phyloP scores from a whole-genome alignment of 1,140 invertebrate species.

The Megathymus violae region DNA sequence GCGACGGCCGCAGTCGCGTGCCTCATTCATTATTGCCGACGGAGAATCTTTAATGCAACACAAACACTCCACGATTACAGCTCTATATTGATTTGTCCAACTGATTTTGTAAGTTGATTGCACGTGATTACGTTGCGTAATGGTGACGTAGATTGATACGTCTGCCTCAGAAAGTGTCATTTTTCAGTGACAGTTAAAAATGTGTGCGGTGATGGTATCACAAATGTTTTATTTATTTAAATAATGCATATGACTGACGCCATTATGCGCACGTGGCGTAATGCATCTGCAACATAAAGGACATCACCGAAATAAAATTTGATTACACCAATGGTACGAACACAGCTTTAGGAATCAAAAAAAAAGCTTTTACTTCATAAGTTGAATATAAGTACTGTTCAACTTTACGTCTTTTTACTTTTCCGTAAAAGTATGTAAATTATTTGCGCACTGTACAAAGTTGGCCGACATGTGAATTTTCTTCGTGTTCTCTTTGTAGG shows the following conservation, averaged over 20 bases:
- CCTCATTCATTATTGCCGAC: conserved; percentile 53
- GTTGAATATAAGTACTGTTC: conserved; percentile 29
- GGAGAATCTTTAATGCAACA: conserved; percentile 56
- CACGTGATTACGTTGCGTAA: not conserved
- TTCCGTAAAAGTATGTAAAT: conserved; percentile 25
- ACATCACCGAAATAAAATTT: too few relatives aligned
- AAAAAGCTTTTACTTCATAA: conserved; percentile 26
- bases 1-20: conserved; percentile 33
- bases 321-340: not conserved
- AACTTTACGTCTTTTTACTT: conserved; percentile 20
- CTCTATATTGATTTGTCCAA: not conserved
- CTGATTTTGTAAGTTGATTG: not conserved
- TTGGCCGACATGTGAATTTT: conserved; percentile 20
- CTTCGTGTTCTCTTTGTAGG: conserved; percentile 2
- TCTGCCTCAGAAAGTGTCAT: too few relatives aligned
- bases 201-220: too few relatives aligned
- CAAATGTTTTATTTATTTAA: too few relatives aligned
- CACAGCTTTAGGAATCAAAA: conserved; percentile 23
- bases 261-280: too few relatives aligned
- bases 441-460: conserved; percentile 7
- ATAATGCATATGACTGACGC: too few relatives aligned
- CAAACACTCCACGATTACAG: conserved; percentile 41
- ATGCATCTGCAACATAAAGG: too few relatives aligned
- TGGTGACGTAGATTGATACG: too few relatives aligned
- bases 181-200: too few relatives aligned